phyloP scores from a whole-genome alignment of 2,797 vertebrate species.

The Amniataba percoides region DNA sequence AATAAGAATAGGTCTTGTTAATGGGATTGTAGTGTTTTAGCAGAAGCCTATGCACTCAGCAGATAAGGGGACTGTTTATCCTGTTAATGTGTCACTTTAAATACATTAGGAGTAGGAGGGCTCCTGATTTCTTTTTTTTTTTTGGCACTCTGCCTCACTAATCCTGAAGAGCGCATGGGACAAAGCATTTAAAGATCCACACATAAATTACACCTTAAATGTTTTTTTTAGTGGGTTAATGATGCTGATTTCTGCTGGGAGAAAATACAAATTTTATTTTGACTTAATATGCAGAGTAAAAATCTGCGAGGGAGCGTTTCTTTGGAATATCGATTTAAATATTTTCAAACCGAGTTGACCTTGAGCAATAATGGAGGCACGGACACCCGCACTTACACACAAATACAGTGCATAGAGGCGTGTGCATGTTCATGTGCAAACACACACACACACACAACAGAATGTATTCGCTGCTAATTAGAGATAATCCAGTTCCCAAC shows the following conservation, averaged over 20 bases:
- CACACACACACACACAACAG: slow-evolving; percentile 2
- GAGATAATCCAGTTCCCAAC: slow-evolving; percentile 57
- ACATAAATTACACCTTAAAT: slow-evolving; percentile 69
- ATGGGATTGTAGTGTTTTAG: slow-evolving; percentile 86
- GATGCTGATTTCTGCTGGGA: slow-evolving; percentile 58
- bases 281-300: slow-evolving; percentile 47
- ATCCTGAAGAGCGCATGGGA: slow-evolving; percentile 78
- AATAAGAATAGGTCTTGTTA: slow-evolving; percentile 83
- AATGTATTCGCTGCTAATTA: slow-evolving; percentile 62
- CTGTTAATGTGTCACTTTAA: slow-evolving; percentile 90
- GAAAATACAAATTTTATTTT: slow-evolving; percentile 51
- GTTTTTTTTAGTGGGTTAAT: slow-evolving; percentile 55
- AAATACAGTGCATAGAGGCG: not conserved
- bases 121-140: slow-evolving; percentile 51
- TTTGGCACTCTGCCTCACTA: slow-evolving; percentile 84
- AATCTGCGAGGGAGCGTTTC: slow-evolving; percentile 19
- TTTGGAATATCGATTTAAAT: slow-evolving; percentile 31
- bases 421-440: not conserved
- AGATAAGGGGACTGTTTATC: slow-evolving; percentile 88
- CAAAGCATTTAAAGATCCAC: slow-evolving; percentile 78
- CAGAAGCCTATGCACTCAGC: slow-evolving; percentile 81
- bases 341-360: slow-evolving; percentile 64
- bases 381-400: not conserved
- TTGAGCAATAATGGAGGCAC: slow-evolving; percentile 48
- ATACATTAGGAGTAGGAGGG: slow-evolving; percentile 84